Base-by-base conservation (phyloP, 2,797 vertebrate species). In the Trematomus bernacchii region DNA sequence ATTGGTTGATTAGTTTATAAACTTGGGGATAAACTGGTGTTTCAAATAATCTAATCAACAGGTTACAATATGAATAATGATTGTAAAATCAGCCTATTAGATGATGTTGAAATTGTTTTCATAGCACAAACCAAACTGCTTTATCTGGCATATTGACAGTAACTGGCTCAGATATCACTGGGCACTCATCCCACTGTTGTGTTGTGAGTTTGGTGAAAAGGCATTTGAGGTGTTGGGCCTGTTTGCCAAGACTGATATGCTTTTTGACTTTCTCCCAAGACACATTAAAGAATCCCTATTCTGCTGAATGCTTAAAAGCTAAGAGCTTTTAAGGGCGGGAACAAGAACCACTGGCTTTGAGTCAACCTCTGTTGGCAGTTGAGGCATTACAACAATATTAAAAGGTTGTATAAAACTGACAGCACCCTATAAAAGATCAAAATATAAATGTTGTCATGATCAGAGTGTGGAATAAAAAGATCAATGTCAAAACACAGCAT, bases 191-290 rank as follows among this genome's bases (percentile, higher is more conserved):
- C 74, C 57, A 67, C 19, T 58, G 50, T 53, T 82, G 47, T 70
- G 75, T 73, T 51, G 33, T 16, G 21, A 68, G 73, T 69, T 76
- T 70, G 60, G 51, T 60, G 66, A 44, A 70, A 33, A 85, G 71
- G 47, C 15, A 71, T 58, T 77, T 72, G 19, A 84, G 55, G 67
- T 67, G 68, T 61, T 50, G 14, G 19, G 55, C 14, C 16, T 3
- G 1, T 68, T 73, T 80, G 65, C 61, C 68, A 55, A 52, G 48
- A 59, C 16, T 15, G 68, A 66, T 70, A 5, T 62, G 70, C 68
- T 55, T 58, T 69, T 66, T 65, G 16, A 77, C 43, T 75, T 71
- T 54, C 61, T 66, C 42, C 80, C 80, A 85, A 73, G 58, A 78
- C 85, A 50, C 23, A 54, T 73, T 44, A 74, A 68, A 83, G 21